phyloP scores from a whole-genome alignment of 2,113 vertebrate species.

The Ardeotis arabs region DNA sequence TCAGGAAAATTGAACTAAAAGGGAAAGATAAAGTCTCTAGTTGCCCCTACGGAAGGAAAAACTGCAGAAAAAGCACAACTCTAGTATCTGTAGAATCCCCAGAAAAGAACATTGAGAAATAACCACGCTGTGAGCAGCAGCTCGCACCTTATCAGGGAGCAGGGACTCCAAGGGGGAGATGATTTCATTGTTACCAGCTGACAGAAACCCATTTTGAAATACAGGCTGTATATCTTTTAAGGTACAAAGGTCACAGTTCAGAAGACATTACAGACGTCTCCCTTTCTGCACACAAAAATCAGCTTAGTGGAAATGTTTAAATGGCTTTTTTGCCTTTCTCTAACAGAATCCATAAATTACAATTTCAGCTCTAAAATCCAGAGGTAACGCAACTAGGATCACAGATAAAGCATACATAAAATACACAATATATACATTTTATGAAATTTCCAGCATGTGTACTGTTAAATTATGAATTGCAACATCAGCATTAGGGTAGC shows the following conservation, averaged over 20 bases:
- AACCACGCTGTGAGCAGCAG: neutral
- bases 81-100: neutral
- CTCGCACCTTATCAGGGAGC: neutral
- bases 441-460: accelerated
- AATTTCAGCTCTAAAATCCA: neutral
- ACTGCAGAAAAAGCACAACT: neutral
- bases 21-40: neutral
- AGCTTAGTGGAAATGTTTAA: neutral
- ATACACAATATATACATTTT: neutral
- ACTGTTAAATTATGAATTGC: neutral
- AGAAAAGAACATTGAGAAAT: neutral
- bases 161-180: neutral
- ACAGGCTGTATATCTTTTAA: neutral
- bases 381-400: neutral
- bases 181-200: neutral
- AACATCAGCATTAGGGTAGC: neutral
- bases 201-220: neutral
- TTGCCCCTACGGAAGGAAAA: neutral
- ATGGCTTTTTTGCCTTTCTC: neutral
- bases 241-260: neutral
- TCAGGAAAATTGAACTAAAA: neutral
- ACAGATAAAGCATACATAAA: neutral
- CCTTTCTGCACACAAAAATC: neutral
- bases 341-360: neutral
- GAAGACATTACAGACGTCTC: neutral